Evolutionary conservation across 2,113 vertebrate genomes (phyloP), one percentile per base, ranked within the genome.

Genomic region (Pyrgilauda ruficollis): DNA sequence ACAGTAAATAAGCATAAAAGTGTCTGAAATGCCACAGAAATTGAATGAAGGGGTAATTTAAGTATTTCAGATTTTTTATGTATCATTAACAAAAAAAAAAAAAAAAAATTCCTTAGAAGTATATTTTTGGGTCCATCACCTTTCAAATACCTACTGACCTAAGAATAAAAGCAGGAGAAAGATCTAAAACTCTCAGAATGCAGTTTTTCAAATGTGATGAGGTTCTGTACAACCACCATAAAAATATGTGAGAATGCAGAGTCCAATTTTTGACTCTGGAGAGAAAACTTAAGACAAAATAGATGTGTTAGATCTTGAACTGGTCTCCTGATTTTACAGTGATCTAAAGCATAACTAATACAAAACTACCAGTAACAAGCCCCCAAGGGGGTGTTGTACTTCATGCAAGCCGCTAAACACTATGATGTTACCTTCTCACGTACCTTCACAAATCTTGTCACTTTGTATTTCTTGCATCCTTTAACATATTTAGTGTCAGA

Each of bases 371-470:
- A 58, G 61, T 43, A 90, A 89, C 47, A 84, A 83, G 58, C 19
- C 68, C 72, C 61, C 23, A 20, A 3, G 37, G 50, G 47, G 15
- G 15, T 61, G 47, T 49, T 3, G 3, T 56, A 43, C 89, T 94
- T 95, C 73, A 64, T 11, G 18, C 39, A 44, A 92, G 61, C 52
- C 82, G 41, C 58, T 87, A 35, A 58, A 75, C 43, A 15, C 31
- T 55, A 22, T 13, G 27, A 74, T 47, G 72, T 74, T 84, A 84
- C 70, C n/a, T 85, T 93, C 79, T 92, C 59, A 94, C 68, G 80
- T 92, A 95, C 86, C 94, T 94, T 85, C 68, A 67, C 56, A 80
- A 77, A 75, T 50, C 47, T 59, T 59, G 52, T 86, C 90, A 53
- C 67, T 87, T 94, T 12, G 1, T n/a, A 83, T 83, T 91, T 94